Evolutionary conservation across 2,888 invertebrate genomes (phyloP).

Genomic region (Drosophila austrosaltans): DNA sequence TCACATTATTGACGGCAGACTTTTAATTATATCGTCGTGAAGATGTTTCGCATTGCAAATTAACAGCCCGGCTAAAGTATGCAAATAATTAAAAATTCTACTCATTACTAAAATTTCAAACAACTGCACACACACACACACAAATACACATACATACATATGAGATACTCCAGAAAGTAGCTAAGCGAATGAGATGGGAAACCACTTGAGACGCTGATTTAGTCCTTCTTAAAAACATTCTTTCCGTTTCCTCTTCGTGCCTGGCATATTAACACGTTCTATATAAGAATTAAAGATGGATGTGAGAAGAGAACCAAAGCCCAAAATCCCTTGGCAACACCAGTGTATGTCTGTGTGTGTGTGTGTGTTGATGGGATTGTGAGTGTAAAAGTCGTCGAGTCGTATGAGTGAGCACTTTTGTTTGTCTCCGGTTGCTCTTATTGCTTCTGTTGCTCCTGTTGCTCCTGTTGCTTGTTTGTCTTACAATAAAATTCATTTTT

Average conservation of each 20-base stretch:
- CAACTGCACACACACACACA: conserved; percentile 38
- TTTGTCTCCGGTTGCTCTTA: conserved; percentile 19
- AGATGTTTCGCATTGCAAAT: conserved; percentile 78
- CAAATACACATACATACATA: conserved; percentile 31
- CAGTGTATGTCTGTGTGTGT: conserved; percentile 15
- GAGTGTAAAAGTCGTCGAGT: conserved; percentile 7
- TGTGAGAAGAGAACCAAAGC: conserved; percentile 22
- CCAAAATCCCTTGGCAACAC: conserved; percentile 72
- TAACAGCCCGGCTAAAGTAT: conserved; percentile 53
- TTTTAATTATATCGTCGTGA: conserved; percentile 80
- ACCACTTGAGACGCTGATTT: conserved; percentile 77
- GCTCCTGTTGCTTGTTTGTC: conserved; percentile 15
- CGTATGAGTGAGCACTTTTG: conserved; percentile 14
- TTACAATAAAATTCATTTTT: conserved; percentile 39
- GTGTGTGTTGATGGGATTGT: conserved; percentile 12
- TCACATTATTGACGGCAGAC: conserved; percentile 27
- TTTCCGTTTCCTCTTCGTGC: conserved; percentile 34
- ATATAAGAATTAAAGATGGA: conserved; percentile 32
- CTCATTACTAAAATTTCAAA: conserved; percentile 78
- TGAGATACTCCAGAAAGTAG: conserved; percentile 39
- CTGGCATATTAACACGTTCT: conserved; percentile 73
- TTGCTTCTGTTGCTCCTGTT: background rate
- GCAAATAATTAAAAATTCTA: conserved; percentile 78
- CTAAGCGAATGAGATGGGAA: conserved; percentile 56
- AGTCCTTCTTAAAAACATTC: conserved; percentile 41